Evolutionary conservation across 2,797 vertebrate genomes (phyloP).

Genomic region (Aselliscus stoliczkanus): DNA sequence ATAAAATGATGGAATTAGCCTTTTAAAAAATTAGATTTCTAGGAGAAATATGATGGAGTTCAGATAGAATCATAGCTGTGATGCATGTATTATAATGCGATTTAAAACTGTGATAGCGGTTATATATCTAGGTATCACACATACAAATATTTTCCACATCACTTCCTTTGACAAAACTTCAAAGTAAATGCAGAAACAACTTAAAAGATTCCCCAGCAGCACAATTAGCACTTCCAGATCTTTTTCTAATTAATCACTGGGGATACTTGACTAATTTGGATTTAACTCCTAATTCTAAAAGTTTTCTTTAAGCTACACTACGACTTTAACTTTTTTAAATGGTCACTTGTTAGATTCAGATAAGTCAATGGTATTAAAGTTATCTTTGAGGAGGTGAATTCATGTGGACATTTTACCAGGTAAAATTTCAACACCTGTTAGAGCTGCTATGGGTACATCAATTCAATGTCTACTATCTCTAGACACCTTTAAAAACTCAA

Average conservation of each 20-base stretch:
- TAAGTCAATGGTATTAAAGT: not conserved
- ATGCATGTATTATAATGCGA: not conserved
- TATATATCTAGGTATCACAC: not conserved
- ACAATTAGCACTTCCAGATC: slow-evolving; percentile 47
- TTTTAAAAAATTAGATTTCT: not conserved
- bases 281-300: not conserved
- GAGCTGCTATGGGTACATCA: not conserved
- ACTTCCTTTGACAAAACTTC: slow-evolving; percentile 38
- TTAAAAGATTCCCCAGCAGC: slow-evolving; percentile 2
- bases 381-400: not conserved
- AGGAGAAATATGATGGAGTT: not conserved
- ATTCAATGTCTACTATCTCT: not conserved
- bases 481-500: not conserved
- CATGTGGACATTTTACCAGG: not conserved
- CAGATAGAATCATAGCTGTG: not conserved
- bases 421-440: not conserved
- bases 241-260: slow-evolving; percentile 33
- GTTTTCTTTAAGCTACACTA: not conserved
- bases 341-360: not conserved
- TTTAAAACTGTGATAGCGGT: not conserved
- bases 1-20: not conserved
- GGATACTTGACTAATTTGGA: not conserved
- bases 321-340: not conserved
- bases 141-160: not conserved
- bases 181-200: slow-evolving; percentile 19